phyloP scores from a whole-genome alignment of 2,797 vertebrate species.

The Menidia menidia region DNA sequence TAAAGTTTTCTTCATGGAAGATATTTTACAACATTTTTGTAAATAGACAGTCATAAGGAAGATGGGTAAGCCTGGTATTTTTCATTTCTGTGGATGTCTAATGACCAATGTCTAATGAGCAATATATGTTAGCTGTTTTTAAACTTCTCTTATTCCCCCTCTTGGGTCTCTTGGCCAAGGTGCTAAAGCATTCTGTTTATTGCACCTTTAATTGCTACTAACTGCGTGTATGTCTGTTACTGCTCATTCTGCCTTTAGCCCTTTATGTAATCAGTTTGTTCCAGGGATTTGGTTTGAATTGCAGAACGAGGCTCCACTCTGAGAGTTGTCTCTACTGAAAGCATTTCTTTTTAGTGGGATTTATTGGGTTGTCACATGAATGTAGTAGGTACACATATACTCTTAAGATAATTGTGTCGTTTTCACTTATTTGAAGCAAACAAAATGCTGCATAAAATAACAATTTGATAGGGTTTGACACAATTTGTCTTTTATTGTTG shows the following conservation, averaged over 20 bases:
- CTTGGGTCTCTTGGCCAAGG: not conserved
- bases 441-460: not conserved
- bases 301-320: slow-evolving; percentile 29
- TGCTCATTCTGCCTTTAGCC: slow-evolving; percentile 43
- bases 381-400: slow-evolving; percentile 3
- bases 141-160: too few species aligned
- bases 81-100: not conserved
- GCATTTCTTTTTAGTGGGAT: slow-evolving; percentile 40
- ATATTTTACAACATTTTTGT: too few species aligned
- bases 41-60: too few species aligned
- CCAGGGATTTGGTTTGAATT: slow-evolving; percentile 60
- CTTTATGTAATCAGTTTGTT: slow-evolving; percentile 69
- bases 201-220: slow-evolving; percentile 13
- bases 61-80: not conserved
- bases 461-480: not conserved
- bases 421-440: slow-evolving; percentile 11
- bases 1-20: not conserved
- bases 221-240: slow-evolving; percentile 6
- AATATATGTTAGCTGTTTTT: not conserved
- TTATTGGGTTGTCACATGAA: slow-evolving; percentile 31
- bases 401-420: not conserved
- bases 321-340: slow-evolving; percentile 32
- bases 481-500: not conserved
- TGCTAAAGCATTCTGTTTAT: slow-evolving; percentile 14
- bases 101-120: not conserved